Percentiles rank a stretch among this genome's conserved stretches.
phyloP scores from a whole-genome alignment of 2,797 vertebrate species.

The Okamejei kenojei region DNA sequence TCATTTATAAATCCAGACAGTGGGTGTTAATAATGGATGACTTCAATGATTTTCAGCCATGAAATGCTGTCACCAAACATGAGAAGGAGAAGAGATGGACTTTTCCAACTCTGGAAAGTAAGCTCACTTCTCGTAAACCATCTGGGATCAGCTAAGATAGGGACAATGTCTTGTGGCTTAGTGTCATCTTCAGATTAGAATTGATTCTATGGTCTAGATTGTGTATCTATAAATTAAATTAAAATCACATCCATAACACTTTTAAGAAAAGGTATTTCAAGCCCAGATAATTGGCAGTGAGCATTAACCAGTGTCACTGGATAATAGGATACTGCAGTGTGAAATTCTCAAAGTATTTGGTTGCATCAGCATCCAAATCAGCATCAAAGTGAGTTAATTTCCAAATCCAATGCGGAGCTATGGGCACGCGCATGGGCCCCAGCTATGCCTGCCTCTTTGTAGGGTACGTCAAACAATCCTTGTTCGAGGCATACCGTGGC shows the following conservation, averaged over 20 bases:
- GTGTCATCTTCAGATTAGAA: not conserved
- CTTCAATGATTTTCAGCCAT: not conserved
- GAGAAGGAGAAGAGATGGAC: not conserved
- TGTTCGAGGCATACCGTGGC: too few species aligned
- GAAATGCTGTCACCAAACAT: not conserved
- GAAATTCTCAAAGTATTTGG: not conserved
- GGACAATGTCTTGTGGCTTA: not conserved
- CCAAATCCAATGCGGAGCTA: too few species aligned
- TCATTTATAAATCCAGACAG: not conserved
- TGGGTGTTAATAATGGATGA: not conserved
- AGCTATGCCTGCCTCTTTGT: too few species aligned
- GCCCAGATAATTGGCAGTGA: not conserved
- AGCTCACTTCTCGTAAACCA: not conserved
- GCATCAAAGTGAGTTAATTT: not conserved
- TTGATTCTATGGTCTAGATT: not conserved
- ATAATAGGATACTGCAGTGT: not conserved
- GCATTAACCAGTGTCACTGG: not conserved
- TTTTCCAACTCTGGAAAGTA: not conserved
- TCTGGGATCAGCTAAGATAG: not conserved
- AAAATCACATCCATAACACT: not conserved
- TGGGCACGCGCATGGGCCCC: too few species aligned
- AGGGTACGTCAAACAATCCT: too few species aligned
- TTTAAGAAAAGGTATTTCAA: not conserved
- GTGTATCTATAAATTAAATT: not conserved
- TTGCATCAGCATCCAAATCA: not conserved